These are phyloP conservation scores for Potamarius usumacintae DNA, from an alignment of 2,113 vertebrate genomes.

Conservation along the genomic window DNA sequence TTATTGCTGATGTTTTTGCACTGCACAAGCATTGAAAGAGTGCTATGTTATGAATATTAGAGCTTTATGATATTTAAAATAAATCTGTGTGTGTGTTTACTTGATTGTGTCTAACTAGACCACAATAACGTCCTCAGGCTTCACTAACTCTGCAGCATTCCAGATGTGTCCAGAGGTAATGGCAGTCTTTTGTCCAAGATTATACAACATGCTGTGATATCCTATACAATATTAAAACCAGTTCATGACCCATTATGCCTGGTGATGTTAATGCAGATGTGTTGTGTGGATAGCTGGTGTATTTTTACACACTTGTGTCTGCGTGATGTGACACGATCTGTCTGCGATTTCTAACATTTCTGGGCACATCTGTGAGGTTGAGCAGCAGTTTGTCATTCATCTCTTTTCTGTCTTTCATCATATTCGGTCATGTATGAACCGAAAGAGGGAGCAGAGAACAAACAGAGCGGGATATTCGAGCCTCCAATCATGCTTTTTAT, in stretches of 20 bases:
- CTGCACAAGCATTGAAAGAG: not conserved
- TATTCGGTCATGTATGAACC: conserved; percentile 27
- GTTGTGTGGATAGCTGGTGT: not conserved
- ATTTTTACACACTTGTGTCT: not conserved
- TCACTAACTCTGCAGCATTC: not conserved
- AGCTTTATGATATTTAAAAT: not conserved
- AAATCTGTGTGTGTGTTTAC: not conserved
- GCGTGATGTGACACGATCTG: not conserved
- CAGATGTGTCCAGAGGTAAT: not conserved
- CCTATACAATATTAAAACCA: not conserved
- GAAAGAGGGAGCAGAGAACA: conserved; percentile 44
- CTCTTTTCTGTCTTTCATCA: not conserved
- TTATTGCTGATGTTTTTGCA: too few relatives aligned
- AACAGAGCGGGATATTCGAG: conserved; percentile 53
- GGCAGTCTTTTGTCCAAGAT: not conserved
- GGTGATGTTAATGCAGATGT: too few relatives aligned
- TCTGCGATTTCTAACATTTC: not conserved
- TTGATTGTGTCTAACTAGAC: not conserved
- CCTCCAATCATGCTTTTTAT: conserved; percentile 37
- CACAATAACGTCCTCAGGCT: not conserved
- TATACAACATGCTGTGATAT: not conserved
- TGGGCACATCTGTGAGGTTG: conserved; percentile 24
- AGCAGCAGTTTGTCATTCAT: conserved; percentile 4
- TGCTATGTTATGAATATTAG: too few relatives aligned
- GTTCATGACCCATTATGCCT: not conserved